A percentile compares a stretch with the other conserved stretches of the same genome.
These are phyloP conservation scores for Potorous gilbertii DNA, from an alignment of 2,797 vertebrate genomes.

Conservation along the genomic window DNA sequence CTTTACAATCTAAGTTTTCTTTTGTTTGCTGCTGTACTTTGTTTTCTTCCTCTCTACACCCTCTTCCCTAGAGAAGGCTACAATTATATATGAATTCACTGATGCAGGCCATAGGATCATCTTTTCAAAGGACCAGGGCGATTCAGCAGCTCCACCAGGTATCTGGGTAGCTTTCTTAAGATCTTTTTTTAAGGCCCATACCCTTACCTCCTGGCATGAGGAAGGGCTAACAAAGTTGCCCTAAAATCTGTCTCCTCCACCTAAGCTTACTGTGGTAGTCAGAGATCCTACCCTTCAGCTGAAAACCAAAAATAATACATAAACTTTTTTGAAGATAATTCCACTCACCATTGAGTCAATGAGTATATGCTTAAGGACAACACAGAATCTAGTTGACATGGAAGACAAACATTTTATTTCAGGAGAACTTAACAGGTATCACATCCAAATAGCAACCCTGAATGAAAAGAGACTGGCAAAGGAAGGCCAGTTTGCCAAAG, in stretches of 20 bases:
- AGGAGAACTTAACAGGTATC: not conserved
- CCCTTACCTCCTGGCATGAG: not conserved
- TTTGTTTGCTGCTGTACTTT: too few species aligned
- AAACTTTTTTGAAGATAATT: not conserved
- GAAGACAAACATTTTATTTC: not conserved
- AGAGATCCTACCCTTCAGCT: not conserved
- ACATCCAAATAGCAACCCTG: not conserved
- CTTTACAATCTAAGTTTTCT: too few species aligned
- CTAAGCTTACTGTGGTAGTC: not conserved
- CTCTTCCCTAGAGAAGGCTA: too few species aligned
- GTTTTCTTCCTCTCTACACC: too few species aligned
- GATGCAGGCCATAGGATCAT: not conserved
- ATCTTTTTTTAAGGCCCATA: not conserved
- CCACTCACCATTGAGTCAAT: not conserved
- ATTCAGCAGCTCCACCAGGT: not conserved
- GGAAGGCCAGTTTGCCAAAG: not conserved
- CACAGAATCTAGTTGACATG: not conserved
- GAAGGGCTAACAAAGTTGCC: not conserved
- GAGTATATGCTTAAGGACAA: not conserved
- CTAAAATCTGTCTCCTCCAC: not conserved
- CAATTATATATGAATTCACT: too few species aligned
- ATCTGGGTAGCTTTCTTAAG: not conserved
- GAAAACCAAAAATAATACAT: not conserved
- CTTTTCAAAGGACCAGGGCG: not conserved
- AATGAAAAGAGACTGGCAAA: not conserved